Percentiles rank a stretch among this genome's conserved stretches.
Evolutionary conservation across 2,113 vertebrate species (phyloP).

Genomic region (Xenopus laevis): DNA sequence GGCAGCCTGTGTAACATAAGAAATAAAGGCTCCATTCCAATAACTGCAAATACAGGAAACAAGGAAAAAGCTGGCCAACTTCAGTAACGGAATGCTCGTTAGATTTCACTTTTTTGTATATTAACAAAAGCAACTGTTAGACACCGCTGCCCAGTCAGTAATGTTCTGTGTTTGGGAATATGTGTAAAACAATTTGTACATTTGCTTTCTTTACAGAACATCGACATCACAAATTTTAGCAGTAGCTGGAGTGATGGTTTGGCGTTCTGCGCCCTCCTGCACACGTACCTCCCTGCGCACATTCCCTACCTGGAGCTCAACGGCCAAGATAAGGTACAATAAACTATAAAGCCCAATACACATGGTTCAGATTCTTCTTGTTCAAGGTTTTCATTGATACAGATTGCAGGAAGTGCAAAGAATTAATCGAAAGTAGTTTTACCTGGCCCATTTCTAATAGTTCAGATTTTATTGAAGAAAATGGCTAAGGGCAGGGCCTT

Average conservation of each 20-base stretch:
- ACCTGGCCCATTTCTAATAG: no score
- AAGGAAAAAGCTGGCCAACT: not conserved
- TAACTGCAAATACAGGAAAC: slow-evolving; percentile 22
- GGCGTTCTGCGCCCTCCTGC: slow-evolving; percentile 85
- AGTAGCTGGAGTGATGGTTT: slow-evolving; percentile 91
- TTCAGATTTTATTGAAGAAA: no score
- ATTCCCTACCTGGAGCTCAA: slow-evolving; percentile 89
- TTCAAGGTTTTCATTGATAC: no score
- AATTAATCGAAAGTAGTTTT: no score
- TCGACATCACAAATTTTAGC: slow-evolving; percentile 92
- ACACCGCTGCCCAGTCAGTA: not conserved
- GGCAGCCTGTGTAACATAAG: slow-evolving; percentile 7
- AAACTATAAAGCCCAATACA: not conserved
- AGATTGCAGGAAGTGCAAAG: no score
- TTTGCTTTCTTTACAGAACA: slow-evolving; percentile 66
- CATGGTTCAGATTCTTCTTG: no score
- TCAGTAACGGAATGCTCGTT: slow-evolving; percentile 32
- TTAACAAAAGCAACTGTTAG: slow-evolving; percentile 8
- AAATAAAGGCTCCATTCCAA: slow-evolving; percentile 13
- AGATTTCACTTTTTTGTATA: slow-evolving; percentile 8
- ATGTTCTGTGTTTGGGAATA: not conserved
- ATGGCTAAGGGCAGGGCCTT: no score
- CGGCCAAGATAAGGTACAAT: slow-evolving; percentile 81
- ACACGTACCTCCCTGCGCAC: slow-evolving; percentile 86
- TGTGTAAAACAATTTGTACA: not conserved